Conservation (phyloP, 2,797 vertebrate genomes). For the Argyrosomus regius region DNA sequence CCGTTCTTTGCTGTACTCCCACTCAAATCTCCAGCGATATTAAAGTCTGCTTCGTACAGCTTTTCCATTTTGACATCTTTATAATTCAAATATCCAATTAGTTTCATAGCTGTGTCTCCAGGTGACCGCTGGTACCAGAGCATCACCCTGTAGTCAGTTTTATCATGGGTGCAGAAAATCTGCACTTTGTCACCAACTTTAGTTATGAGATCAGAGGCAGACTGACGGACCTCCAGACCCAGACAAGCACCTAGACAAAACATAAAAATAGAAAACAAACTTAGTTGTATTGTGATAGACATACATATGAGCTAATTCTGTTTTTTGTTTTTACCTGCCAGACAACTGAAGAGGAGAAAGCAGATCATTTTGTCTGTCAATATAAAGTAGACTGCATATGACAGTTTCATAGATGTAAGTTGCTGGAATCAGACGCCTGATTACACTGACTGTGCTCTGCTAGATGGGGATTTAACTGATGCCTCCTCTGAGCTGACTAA, state of each 20-base stretch:
- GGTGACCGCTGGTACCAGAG: slow-evolving; percentile 42
- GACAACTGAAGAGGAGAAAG: too few species aligned
- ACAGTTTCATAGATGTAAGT: too few species aligned
- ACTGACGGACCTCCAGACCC: slow-evolving; percentile 37
- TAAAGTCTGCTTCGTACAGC: fast-evolving
- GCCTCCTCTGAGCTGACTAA: too few species aligned
- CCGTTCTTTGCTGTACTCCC: slow-evolving; percentile 23
- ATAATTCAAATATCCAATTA: slow-evolving; percentile 23
- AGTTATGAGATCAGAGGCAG: slow-evolving; percentile 4
- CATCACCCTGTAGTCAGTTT: slow-evolving; percentile 30
- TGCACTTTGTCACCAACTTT: slow-evolving; percentile 1
- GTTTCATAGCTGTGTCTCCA: slow-evolving; percentile 45
- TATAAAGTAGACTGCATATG: slow-evolving; percentile 3
- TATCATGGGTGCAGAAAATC: slow-evolving; percentile 39
- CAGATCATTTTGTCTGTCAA: too few species aligned
- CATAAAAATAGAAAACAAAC: too few species aligned
- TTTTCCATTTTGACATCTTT: not conserved
- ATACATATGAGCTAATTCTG: too few species aligned
- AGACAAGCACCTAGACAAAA: slow-evolving; percentile 32
- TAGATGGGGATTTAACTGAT: too few species aligned
- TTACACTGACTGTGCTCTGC: too few species aligned
- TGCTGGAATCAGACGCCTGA: too few species aligned
- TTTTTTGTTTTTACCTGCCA: too few species aligned
- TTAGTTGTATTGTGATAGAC: too few species aligned
- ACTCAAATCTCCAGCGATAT: slow-evolving; percentile 30